These are phyloP conservation scores for Drosophila lini DNA, from an alignment of 1,140 invertebrate genomes.

Conservation along the genomic window DNA sequence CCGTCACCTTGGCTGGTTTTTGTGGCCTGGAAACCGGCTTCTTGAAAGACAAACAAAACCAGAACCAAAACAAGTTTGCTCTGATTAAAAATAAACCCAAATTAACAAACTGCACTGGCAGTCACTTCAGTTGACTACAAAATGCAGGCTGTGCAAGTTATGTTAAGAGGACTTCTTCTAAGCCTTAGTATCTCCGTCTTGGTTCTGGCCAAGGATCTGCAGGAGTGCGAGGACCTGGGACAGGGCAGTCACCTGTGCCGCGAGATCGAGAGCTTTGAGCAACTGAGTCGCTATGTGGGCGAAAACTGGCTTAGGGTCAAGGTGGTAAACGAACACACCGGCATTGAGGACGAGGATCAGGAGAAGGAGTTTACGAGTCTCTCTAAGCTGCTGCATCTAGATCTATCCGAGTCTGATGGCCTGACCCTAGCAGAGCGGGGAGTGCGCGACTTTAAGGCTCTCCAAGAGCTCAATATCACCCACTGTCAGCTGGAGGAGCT, in stretches of 20 bases:
- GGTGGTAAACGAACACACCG: slow-evolving; percentile 48
- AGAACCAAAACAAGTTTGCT: slow-evolving; percentile 47
- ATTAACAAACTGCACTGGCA: slow-evolving; percentile 23
- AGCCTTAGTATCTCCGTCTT: neutral
- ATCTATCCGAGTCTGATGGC: slow-evolving; percentile 50
- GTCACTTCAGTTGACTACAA: slow-evolving; percentile 11
- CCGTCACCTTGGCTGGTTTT: slow-evolving; percentile 6
- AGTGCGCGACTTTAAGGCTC: slow-evolving; percentile 35
- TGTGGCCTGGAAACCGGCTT: slow-evolving; percentile 41
- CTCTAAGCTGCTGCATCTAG: slow-evolving; percentile 22
- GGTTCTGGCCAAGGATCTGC: slow-evolving; percentile 45
- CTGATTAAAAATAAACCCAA: slow-evolving; percentile 48
- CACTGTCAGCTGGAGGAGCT: slow-evolving; percentile 48
- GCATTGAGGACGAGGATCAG: slow-evolving; percentile 36
- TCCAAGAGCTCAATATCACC: slow-evolving; percentile 63
- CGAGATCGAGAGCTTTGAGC: slow-evolving; percentile 60
- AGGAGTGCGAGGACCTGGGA: slow-evolving; percentile 54
- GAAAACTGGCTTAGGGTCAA: slow-evolving; percentile 45
- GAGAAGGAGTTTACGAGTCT: slow-evolving; percentile 16
- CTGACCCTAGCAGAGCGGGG: slow-evolving; percentile 48
- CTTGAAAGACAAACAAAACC: neutral
- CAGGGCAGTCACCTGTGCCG: slow-evolving; percentile 39
- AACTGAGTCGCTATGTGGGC: slow-evolving; percentile 41
- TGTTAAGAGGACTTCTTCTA: slow-evolving; percentile 14
- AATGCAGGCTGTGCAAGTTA: slow-evolving; percentile 45